Evolutionary conservation across 2,113 vertebrate species (phyloP).

Genomic region (Oncorhynchus gorbuscha): DNA sequence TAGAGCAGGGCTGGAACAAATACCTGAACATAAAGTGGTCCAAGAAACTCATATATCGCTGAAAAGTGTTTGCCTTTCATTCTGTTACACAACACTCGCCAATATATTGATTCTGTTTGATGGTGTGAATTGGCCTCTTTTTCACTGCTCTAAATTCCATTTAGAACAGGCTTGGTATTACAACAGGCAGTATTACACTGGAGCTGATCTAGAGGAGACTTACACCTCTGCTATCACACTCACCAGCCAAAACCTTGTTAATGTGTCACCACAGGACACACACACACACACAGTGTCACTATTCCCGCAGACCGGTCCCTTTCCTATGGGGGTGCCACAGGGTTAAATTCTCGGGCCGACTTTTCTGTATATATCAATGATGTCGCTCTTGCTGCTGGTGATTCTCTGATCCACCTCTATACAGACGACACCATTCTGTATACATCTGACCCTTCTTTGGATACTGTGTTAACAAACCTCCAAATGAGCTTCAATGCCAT

Average conservation of each 20-base stretch:
- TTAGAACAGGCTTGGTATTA: constrained; percentile 31
- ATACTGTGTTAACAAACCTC: too few relatives aligned
- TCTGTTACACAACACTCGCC: neutral
- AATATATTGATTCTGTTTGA: constrained; percentile 36
- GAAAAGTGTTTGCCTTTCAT: neutral
- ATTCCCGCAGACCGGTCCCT: neutral
- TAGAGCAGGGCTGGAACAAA: too few relatives aligned
- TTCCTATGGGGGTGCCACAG: neutral
- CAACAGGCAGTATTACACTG: constrained; percentile 22
- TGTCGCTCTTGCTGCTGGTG: too few relatives aligned
- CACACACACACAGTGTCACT: neutral
- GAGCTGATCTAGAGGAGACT: constrained; percentile 13
- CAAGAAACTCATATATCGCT: neutral
- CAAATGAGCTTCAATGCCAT: too few relatives aligned
- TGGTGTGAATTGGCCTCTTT: constrained; percentile 30
- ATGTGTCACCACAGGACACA: constrained; percentile 32
- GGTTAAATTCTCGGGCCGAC: too few relatives aligned
- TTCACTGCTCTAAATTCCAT: constrained; percentile 45
- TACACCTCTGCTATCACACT: constrained; percentile 38
- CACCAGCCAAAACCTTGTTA: constrained; percentile 28
- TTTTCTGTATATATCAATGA: too few relatives aligned
- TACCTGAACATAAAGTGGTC: too few relatives aligned
- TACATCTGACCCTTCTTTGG: too few relatives aligned
- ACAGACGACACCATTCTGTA: too few relatives aligned
- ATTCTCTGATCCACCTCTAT: too few relatives aligned